phyloP scores from a whole-genome alignment of 2,113 vertebrate genomes.

The Aldabrachelys gigantea region DNA sequence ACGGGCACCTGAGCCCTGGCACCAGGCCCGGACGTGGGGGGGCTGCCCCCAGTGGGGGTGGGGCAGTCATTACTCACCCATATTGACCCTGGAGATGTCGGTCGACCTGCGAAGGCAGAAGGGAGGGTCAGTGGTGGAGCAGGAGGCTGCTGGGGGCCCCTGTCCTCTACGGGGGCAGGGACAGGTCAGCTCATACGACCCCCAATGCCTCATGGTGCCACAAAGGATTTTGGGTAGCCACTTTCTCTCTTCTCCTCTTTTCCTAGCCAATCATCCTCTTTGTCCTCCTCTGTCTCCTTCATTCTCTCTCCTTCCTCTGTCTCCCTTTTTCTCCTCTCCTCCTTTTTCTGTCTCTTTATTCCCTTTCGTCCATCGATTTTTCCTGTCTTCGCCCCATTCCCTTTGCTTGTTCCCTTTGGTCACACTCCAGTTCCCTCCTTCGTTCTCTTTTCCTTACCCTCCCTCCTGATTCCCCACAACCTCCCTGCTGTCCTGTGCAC shows the following conservation, averaged over 20 bases:
- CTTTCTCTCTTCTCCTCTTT: not conserved
- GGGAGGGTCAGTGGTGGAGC: not conserved
- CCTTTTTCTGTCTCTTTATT: not conserved
- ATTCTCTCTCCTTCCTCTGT: not conserved
- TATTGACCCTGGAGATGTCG: not conserved
- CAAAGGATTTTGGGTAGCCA: not conserved
- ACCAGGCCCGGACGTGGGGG: not conserved
- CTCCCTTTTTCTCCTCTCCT: not conserved
- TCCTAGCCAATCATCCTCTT: no score
- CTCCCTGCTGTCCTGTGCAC: conserved; percentile 1
- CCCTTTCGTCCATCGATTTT: no score
- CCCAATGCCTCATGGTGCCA: not conserved
- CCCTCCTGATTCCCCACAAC: not conserved
- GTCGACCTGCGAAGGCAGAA: not conserved
- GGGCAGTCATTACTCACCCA: not conserved
- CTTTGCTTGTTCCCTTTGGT: no score
- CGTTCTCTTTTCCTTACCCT: not conserved
- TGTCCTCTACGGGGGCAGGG: not conserved
- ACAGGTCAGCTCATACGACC: not conserved
- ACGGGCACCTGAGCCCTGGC: not conserved
- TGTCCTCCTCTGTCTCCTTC: not conserved
- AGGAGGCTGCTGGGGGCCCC: no score
- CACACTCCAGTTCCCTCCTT: not conserved
- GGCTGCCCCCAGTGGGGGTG: not conserved
- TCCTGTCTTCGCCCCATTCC: no score